Evolutionary conservation across 2,113 vertebrate species (phyloP).

Genomic region (human): GRCh38 chr18:70886001-70886500

Average conservation of each 20-base stretch:
- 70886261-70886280: neutral
- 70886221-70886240: neutral
- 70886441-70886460: neutral
- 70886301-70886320: too few relatives aligned
- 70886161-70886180: neutral
- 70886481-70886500: too few relatives aligned
- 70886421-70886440: neutral
- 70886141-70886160: neutral
- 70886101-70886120: neutral
- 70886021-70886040: neutral
- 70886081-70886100: neutral
- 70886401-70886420: too few relatives aligned
- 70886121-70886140: neutral
- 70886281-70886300: neutral
- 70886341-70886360: neutral
- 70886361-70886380: neutral
- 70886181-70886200: accelerated
- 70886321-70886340: neutral
- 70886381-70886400: neutral
- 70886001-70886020: neutral
- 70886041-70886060: neutral
- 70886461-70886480: too few relatives aligned
- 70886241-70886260: neutral
- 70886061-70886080: neutral
- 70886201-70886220: accelerated